Evolutionary conservation across 2,113 vertebrate genomes (phyloP).

Genomic region (Pomatorhinus ruficollis): DNA sequence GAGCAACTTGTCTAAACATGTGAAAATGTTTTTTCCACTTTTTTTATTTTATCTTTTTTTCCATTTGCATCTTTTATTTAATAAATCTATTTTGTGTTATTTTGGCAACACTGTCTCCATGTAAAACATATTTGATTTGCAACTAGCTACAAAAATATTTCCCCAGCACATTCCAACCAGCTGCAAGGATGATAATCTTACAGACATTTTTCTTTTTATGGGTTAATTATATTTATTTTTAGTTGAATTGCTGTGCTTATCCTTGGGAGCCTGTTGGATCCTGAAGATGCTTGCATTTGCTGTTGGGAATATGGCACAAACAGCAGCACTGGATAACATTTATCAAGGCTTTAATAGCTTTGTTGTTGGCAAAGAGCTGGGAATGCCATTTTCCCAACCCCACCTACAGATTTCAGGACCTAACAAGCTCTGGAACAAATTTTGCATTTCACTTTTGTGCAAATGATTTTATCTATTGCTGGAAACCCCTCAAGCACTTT

Average conservation of each 20-base stretch:
- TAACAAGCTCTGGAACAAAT: slow-evolving; percentile 47
- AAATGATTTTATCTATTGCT: slow-evolving; percentile 50
- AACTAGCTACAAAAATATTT: slow-evolving; percentile 35
- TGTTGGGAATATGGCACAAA: slow-evolving; percentile 55
- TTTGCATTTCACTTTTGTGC: slow-evolving; percentile 17
- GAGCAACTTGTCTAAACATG: neutral
- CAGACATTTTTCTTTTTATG: slow-evolving; percentile 50
- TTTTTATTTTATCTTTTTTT: neutral
- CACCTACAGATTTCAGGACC: slow-evolving; percentile 57
- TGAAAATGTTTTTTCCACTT: neutral
- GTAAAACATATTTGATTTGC: slow-evolving; percentile 32
- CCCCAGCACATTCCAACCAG: slow-evolving; percentile 47
- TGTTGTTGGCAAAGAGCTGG: slow-evolving; percentile 11
- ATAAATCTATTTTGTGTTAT: neutral
- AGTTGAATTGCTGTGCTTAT: slow-evolving; percentile 37
- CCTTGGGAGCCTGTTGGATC: slow-evolving; percentile 54
- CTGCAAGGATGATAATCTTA: slow-evolving; percentile 45
- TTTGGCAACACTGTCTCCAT: slow-evolving; percentile 15
- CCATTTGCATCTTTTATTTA: neutral
- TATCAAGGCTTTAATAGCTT: slow-evolving; percentile 16
- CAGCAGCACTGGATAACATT: slow-evolving; percentile 5
- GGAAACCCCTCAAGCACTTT: slow-evolving; percentile 30
- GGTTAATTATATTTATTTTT: slow-evolving; percentile 66
- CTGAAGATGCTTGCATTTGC: slow-evolving; percentile 60
- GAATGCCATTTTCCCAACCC: slow-evolving; percentile 41